Evolutionary conservation across 2,888 invertebrate genomes (phyloP).

Genomic region (Callyntrura guangdongensis): DNA sequence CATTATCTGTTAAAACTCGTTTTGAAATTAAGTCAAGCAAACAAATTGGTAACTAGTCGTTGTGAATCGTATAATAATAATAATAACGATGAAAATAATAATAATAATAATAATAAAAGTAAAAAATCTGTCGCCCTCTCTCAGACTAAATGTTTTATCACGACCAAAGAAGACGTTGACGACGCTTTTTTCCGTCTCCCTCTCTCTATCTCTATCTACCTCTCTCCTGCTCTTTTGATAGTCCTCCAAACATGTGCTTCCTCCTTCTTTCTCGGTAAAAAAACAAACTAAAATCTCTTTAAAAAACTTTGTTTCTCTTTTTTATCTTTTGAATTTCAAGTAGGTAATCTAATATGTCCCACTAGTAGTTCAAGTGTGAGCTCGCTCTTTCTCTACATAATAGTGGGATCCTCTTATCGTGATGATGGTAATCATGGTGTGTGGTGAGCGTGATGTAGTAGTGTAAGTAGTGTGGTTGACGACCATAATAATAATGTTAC

Average conservation of each 20-base stretch:
- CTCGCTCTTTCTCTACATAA: neutral
- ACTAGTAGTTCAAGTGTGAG: neutral
- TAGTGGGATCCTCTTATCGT: neutral
- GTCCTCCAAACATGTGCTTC: conserved; percentile 43
- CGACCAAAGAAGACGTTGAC: neutral
- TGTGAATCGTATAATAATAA: no score
- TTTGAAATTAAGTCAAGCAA: no score
- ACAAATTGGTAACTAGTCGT: no score
- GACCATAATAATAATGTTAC: neutral
- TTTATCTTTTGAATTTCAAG: conserved; percentile 19
- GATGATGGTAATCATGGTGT: neutral
- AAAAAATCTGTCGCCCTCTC: no score
- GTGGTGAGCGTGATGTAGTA: neutral
- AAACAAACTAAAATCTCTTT: neutral
- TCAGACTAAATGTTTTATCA: neutral
- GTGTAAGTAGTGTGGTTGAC: neutral
- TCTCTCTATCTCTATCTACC: conserved; percentile 1
- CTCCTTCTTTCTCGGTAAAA: conserved; percentile 17
- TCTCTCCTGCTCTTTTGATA: neutral
- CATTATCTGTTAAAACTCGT: no score
- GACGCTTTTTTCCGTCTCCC: neutral
- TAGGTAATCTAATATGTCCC: neutral
- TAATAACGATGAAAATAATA: no score
- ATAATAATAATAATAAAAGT: no score
- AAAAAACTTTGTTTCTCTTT: conserved; percentile 46